Conservation (phyloP, 2,888 invertebrate species). For the Drosophila quasianomalipes region DNA sequence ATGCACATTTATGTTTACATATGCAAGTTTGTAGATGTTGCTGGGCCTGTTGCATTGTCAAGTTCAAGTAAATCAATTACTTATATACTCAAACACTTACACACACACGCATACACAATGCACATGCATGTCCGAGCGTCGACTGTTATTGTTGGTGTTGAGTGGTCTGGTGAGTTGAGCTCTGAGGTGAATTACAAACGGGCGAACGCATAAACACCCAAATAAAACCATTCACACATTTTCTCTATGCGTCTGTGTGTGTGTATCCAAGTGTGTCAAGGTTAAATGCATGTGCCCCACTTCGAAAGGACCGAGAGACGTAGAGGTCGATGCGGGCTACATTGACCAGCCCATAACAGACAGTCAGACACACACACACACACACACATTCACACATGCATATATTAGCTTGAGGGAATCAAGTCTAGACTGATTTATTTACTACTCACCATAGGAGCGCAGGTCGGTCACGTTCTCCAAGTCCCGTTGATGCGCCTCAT, state of each 20-base stretch:
- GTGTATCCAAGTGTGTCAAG: constrained; percentile 69
- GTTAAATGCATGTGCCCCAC: constrained; percentile 73
- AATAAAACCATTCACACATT: constrained; percentile 19
- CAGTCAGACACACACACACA: not conserved
- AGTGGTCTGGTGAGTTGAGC: constrained; percentile 30
- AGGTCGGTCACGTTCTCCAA: constrained; percentile 67
- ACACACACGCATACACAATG: constrained; percentile 27
- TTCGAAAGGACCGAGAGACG: constrained; percentile 56
- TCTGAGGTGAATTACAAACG: constrained; percentile 42
- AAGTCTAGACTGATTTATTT: constrained; percentile 36
- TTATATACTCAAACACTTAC: constrained; percentile 31
- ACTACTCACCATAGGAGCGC: constrained; percentile 72
- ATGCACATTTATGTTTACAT: constrained; percentile 14
- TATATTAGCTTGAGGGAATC: not conserved
- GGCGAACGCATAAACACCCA: constrained; percentile 33
- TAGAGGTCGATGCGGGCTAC: constrained; percentile 24
- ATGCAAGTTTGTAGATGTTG: constrained; percentile 26
- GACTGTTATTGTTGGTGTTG: constrained; percentile 16
- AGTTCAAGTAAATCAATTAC: constrained; percentile 74
- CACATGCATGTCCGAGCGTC: constrained; percentile 38
- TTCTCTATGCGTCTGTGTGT: constrained; percentile 7
- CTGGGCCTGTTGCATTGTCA: constrained; percentile 63
- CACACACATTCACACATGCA: not conserved
- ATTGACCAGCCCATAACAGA: constrained; percentile 36
- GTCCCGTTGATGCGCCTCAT: constrained; percentile 67